Evolutionary conservation across 2,113 vertebrate species (phyloP), one percentile per base, ranked within the genome.

Genomic region (Ciconia maguari): DNA sequence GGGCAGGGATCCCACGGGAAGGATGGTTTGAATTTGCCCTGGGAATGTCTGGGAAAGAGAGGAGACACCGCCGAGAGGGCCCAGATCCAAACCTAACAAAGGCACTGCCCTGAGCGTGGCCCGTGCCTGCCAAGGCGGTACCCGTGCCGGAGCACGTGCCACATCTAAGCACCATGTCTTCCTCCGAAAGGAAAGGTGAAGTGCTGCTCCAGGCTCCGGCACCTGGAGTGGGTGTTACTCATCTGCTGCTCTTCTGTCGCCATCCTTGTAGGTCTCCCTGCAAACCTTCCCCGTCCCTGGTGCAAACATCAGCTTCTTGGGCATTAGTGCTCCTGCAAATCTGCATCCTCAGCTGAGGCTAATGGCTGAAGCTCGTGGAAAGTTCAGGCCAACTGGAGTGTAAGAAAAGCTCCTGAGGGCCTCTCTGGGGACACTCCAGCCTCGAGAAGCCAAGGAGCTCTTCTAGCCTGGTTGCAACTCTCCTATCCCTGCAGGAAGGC

Each of bases 101-200:
- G 16, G 14, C 64, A 46, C 12, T 46, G 38, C 24, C 16, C 11
- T 0, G 1, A 82, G 62, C 0, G 1, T 26, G 34, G 27, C 12
- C 22, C 3, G 8, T 0, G 1, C 26, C 57, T 66, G 22, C 34
- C 0, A 2, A 49, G 38, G 54, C 1, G 10, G 42, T 70, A 52
- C 64, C 64, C 0, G 0, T 69, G 54, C 30, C 6, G 13, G 38
- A 72, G 78, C 41, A 42, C 3, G 12, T 7, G 11, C 9, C 1
- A 2, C 5, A 24, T 30, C 66, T 27, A 32, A 79, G n/a, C 38
- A 22, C 27, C 4, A 0, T 1, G 9, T 36, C 48, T 17, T 64
- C 49, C 68, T 86, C 44, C 26, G 4, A 36, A 74, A 78, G 44
- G 30, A 57, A 85, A 58, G 41, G 34, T 16, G 32, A 71, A 75